phyloP scores from a whole-genome alignment of 2,113 vertebrate genomes.

The Phocoena phocoena region DNA sequence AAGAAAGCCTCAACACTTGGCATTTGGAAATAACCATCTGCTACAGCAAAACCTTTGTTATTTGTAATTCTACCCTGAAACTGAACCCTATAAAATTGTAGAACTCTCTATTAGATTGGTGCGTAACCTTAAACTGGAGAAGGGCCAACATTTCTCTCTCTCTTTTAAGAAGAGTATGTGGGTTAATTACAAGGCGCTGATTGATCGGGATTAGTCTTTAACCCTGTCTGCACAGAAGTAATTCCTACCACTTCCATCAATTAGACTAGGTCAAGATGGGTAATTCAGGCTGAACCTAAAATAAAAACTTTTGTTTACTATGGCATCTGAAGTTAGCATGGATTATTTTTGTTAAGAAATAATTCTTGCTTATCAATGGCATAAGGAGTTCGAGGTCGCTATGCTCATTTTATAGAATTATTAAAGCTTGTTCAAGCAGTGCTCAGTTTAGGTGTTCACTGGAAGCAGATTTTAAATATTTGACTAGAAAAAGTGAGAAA shows the following conservation, averaged over 20 bases:
- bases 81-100: constrained; percentile 49
- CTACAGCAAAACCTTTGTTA: constrained; percentile 39
- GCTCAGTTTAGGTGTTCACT: background rate
- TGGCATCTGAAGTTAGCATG: background rate
- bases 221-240: constrained; percentile 79
- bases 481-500: background rate
- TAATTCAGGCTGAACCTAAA: constrained; percentile 61
- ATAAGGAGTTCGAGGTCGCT: background rate
- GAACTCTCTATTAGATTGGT: constrained; percentile 9
- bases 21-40: constrained; percentile 43
- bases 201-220: constrained; percentile 79
- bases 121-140: constrained; percentile 33
- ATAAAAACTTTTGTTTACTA: constrained; percentile 54
- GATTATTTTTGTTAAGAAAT: background rate
- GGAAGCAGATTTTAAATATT: background rate
- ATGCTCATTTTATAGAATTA: background rate
- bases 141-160: constrained; percentile 37
- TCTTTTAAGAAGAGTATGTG: constrained; percentile 47
- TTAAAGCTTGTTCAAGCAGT: background rate
- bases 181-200: constrained; percentile 82
- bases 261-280: constrained; percentile 68
- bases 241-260: constrained; percentile 81
- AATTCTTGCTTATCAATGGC: background rate
- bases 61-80: constrained; percentile 70
- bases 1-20: constrained; percentile 29